Evolutionary conservation across 92 coral and sea anemone genomes (phyloP), one percentile per base, ranked within the genome.

Genomic region (Anthopleura xanthogrammica): DNA sequence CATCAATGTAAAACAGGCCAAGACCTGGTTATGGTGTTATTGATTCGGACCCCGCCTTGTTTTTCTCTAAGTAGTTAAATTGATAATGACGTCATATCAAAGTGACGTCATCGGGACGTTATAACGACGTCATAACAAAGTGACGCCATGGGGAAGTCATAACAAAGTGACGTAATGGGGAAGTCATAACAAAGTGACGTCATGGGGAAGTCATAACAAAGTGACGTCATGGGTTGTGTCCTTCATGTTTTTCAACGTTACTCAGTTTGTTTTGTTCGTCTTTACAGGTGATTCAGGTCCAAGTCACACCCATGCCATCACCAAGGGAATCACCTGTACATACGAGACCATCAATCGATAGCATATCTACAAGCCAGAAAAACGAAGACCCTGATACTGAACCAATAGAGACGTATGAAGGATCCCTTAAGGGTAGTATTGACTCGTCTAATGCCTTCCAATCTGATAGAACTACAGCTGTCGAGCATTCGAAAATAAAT

Each of bases 291-390:
- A 91, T 91, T 22, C 87, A 91, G 54, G 94, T 42, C 5, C 94
- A 91, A 68, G 77, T 91, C 17, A 91, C 94, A 3, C 94, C 94
- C 2, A 62, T 85, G 58, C 94, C 94, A 60, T 82, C 92, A 5
- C 94, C 94, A 0, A 87, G 90, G 65, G 85, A 91, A 42, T 91
- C 94, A 3, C 94, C 94, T 58, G 77, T 78, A 54, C 88, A 91
- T 20, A 72, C 89, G 0, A 91, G 85, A 55, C 80, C 65, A 19
- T 55, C 80, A 16, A n/a, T 77, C 14, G 88, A 78, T 62, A 75
- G 81, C 23, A 68, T 79, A 54, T 68, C 83, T 77, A 40, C 83
- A 22, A 55, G 48, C 52, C 52, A 65, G 16, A 78, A 85, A n/a
- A 56, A 57, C 1, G 75, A 36, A 10, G 88, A 85, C 29, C 83